Conservation (phyloP, 2,888 invertebrate species). For the Atherix ibis region DNA sequence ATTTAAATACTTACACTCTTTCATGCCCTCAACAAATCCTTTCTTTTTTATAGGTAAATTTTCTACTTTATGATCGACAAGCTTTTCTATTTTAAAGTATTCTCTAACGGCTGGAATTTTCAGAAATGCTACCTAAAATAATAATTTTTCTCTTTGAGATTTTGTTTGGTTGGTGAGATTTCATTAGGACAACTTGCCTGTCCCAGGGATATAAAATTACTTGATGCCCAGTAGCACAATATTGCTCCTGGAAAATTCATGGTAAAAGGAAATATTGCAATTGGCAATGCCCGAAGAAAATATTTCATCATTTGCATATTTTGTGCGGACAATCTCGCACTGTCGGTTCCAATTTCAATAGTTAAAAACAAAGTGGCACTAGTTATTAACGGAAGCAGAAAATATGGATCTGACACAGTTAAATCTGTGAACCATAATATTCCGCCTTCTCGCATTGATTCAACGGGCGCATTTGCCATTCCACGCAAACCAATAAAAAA, state of each 20-base stretch:
- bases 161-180: background rate
- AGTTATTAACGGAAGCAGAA: conserved; percentile 70
- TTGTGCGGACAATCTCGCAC: conserved; percentile 45
- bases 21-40: conserved; percentile 61
- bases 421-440: conserved; percentile 86
- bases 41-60: conserved; percentile 52
- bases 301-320: conserved; percentile 60
- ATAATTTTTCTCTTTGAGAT: background rate
- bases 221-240: conserved; percentile 77
- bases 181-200: conserved; percentile 35
- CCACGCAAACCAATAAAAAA: conserved; percentile 74
- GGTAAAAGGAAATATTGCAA: conserved; percentile 69
- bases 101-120: conserved; percentile 56
- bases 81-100: conserved; percentile 57
- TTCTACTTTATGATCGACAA: conserved; percentile 40
- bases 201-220: conserved; percentile 66
- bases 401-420: conserved; percentile 80
- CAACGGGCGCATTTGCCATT: conserved; percentile 85
- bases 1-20: conserved; percentile 47
- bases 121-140: conserved; percentile 44
- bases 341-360: conserved; percentile 69
- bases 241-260: conserved; percentile 79
- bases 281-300: conserved; percentile 56
- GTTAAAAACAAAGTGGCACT: conserved; percentile 66
- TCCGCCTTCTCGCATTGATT: conserved; percentile 78